Conservation (phyloP, 2,113 vertebrate genomes). For the Uropsilus gracilis region DNA sequence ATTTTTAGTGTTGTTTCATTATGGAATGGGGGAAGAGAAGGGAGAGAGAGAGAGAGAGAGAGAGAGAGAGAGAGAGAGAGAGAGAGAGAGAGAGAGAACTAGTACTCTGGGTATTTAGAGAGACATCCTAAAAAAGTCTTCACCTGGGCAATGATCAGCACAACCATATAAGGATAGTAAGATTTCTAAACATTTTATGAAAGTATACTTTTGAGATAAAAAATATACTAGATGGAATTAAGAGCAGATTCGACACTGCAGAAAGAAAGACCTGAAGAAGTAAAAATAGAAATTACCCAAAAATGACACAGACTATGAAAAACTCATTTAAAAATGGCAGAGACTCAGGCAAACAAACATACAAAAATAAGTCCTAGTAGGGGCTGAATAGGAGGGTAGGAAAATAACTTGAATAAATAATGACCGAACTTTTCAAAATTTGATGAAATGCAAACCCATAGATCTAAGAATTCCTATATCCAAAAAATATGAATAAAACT, state of each 20-base stretch:
- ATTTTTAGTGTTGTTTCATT: neutral
- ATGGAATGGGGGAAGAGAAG: neutral
- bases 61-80: neutral
- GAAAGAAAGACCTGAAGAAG: neutral
- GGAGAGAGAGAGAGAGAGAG: neutral
- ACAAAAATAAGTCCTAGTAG: neutral
- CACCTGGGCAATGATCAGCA: neutral
- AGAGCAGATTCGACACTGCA: neutral
- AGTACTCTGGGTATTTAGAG: neutral
- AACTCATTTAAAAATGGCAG: neutral
- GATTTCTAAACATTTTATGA: neutral
- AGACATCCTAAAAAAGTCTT: neutral
- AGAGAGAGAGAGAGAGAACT: too few relatives aligned
- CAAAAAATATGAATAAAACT: too few relatives aligned
- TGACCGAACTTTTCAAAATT: neutral
- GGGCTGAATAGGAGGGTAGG: neutral
- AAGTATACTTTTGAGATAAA: neutral
- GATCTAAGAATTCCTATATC: too few relatives aligned
- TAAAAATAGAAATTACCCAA: neutral
- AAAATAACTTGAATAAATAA: conserved; percentile 9
- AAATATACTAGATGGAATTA: neutral
- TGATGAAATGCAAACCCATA: too few relatives aligned
- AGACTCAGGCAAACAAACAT: neutral
- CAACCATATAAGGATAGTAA: neutral
- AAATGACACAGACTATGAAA: neutral